phyloP scores from a whole-genome alignment of 2,888 invertebrate genomes.

The Plusia festucae region DNA sequence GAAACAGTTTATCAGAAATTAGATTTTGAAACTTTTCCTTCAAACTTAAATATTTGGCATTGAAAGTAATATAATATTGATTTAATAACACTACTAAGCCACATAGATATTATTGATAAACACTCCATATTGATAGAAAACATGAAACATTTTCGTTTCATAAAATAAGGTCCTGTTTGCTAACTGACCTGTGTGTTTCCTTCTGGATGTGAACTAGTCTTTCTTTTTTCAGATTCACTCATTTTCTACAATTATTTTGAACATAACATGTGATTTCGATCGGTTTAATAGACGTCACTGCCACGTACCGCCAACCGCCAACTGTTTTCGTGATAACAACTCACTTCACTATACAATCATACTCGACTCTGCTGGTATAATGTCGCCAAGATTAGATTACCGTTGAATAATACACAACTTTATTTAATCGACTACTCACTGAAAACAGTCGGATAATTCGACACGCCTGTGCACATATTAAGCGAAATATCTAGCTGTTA shows the following conservation, averaged over 20 bases:
- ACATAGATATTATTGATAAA: not conserved
- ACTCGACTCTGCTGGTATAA: conserved; percentile 57
- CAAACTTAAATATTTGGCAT: no score
- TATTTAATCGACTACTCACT: conserved; percentile 59
- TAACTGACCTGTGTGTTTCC: conserved; percentile 70
- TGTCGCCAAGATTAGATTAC: conserved; percentile 67
- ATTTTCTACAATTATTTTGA: conserved; percentile 60
- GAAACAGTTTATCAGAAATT: no score
- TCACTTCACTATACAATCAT: conserved; percentile 55
- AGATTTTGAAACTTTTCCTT: no score
- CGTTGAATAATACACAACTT: conserved; percentile 50
- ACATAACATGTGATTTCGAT: conserved; percentile 31
- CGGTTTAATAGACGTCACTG: conserved; percentile 63
- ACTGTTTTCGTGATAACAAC: conserved; percentile 79
- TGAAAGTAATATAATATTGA: no score
- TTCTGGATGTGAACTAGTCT: conserved; percentile 57
- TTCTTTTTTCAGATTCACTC: conserved; percentile 65
- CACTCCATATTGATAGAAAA: conserved; percentile 12
- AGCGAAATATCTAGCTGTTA: conserved; percentile 57
- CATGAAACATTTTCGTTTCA: not conserved
- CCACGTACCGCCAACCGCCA: conserved; percentile 81
- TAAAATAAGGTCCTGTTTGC: not conserved
- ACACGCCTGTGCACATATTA: conserved; percentile 61
- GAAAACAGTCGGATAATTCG: conserved; percentile 70
- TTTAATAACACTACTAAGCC: not conserved